Conservation (phyloP, 2,888 invertebrate genomes). For the Pseudococcus jackbeardsleyi region DNA sequence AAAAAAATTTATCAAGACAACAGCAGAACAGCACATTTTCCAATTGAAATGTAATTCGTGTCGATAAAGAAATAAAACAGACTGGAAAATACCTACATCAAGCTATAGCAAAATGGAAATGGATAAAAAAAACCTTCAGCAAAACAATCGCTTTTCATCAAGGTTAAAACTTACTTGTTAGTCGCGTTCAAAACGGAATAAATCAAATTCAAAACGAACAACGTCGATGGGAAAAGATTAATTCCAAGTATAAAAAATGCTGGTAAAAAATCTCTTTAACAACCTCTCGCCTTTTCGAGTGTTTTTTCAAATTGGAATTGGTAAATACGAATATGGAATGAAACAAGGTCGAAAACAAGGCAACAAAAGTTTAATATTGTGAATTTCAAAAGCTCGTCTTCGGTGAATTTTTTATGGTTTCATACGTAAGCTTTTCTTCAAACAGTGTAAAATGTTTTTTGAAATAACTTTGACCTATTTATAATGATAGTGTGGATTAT, state of each 20-base stretch:
- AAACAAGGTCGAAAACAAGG: conserved; percentile 42
- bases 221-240: neutral
- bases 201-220: neutral
- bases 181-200: no score
- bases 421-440: conserved; percentile 29
- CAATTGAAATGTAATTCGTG: conserved; percentile 8
- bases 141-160: neutral
- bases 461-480: conserved; percentile 56
- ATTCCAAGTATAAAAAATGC: neutral
- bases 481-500: conserved; percentile 24
- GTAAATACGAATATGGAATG: neutral
- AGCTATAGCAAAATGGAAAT: neutral
- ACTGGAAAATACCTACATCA: neutral
- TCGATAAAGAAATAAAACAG: neutral
- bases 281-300: neutral
- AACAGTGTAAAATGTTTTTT: neutral
- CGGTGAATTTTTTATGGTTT: conserved; percentile 47
- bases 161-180: neutral
- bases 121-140: neutral
- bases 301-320: conserved; percentile 1
- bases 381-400: conserved; percentile 50
- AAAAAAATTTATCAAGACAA: neutral
- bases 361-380: conserved; percentile 22
- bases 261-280: neutral
- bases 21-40: neutral